Base-by-base conservation (phyloP, 2,797 vertebrate genomes). In the Pitangus sulphuratus region DNA sequence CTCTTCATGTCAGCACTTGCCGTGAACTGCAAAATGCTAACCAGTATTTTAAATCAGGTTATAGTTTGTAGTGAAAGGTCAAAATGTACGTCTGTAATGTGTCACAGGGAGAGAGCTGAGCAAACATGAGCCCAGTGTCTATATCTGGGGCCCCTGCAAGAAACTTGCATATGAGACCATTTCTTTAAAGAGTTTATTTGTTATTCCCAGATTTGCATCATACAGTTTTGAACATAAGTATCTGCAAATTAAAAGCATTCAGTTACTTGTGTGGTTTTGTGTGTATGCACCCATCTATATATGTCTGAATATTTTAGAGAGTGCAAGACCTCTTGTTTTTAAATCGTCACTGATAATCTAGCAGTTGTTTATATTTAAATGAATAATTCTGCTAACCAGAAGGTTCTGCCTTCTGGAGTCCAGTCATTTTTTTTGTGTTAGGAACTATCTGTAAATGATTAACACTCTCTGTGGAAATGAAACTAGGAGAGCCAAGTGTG, bases 391-490 rank as follows among this genome's bases (percentile, higher is more conserved):
- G 56, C 53, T 81, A 91, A 81, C 61, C 64, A 91, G 79, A 89
- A 94, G 31, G 64, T 70, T 89, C 68, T 92, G 76, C 68, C 79
- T 95, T 77, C 56, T 85, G 84, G 64, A 94, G 57, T 61, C 48
- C 65, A 47, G 65, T 75, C 4, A 10, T 33, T 69, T 37, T 53
- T 84, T 79, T 85, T 68, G 4, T 9, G 10, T 84, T 68, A 54
- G 76, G 56, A 57, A 13, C 54, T 90, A 45, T 97, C 77, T 95
- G 85, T 86, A 93, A 93, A 47, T 84, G 12, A 94, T 96, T 95
- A 94, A 54, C 45, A 10, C 26, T 61, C 75, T 47, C 56, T 79
- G 33, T 94, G 75, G 66, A 95, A 94, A 76, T 87, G 74, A 61
- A 93, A 57, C 15, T 11, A 33, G 51, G 47, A 88, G 58, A 93